phyloP scores from a whole-genome alignment of 2,888 invertebrate genomes.

The Epicampocera succincta region DNA sequence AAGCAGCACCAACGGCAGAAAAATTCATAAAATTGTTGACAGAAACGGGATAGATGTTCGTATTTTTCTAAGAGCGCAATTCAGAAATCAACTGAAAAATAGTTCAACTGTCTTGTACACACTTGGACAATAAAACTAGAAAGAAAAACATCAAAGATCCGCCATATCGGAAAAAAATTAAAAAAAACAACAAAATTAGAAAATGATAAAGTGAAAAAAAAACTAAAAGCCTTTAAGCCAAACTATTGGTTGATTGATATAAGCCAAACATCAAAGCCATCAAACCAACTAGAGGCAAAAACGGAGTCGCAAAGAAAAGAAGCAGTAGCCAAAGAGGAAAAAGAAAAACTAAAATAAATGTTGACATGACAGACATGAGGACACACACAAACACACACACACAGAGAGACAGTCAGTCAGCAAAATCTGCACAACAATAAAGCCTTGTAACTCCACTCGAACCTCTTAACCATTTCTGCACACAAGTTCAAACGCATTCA shows the following conservation, averaged over 20 bases:
- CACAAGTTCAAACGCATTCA: conserved; percentile 12
- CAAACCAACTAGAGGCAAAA: neutral
- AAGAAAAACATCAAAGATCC: conserved; percentile 54
- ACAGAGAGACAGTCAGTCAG: conserved; percentile 1
- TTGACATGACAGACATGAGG: conserved; percentile 40
- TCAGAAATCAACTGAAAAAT: conserved; percentile 17
- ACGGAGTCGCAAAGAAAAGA: neutral
- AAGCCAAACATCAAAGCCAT: conserved; percentile 32
- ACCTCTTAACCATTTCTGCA: neutral
- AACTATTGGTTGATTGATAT: conserved; percentile 53
- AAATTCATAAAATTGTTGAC: neutral
- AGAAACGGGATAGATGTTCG: neutral
- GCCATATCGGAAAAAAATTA: conserved; percentile 13
- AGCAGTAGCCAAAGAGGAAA: neutral
- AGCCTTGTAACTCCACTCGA: neutral
- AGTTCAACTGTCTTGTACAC: conserved; percentile 1
- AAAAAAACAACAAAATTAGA: conserved; percentile 16
- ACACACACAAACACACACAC: conserved; percentile 5
- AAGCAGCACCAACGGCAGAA: too few species aligned
- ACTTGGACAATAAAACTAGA: neutral
- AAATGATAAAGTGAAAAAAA: too few species aligned
- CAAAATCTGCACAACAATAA: conserved; percentile 34
- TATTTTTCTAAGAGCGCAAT: too few species aligned
- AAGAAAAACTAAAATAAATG: conserved; percentile 38
- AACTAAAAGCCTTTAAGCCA: conserved; percentile 1